A percentile compares a stretch with the other conserved stretches of the same genome.
Evolutionary conservation across 92 coral and sea anemone species (phyloP).

Genomic region (Meandrina meandrites): DNA sequence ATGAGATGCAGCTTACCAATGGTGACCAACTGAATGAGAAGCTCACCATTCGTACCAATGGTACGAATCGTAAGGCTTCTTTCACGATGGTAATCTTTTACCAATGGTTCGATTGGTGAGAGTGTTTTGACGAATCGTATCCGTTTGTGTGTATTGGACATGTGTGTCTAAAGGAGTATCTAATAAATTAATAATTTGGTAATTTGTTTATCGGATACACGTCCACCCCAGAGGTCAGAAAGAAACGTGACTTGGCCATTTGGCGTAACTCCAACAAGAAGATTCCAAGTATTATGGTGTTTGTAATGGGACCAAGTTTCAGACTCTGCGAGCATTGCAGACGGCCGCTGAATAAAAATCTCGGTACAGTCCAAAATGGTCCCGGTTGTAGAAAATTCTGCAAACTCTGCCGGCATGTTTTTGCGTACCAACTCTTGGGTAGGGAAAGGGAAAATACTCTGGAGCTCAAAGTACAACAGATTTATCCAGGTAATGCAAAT

Average conservation of each 20-base stretch:
- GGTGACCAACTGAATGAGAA: too few relatives aligned
- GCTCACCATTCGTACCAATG: too few relatives aligned
- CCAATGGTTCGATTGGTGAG: too few relatives aligned
- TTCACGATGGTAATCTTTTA: too few relatives aligned
- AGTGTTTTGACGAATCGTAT: too few relatives aligned
- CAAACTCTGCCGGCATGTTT: slow-evolving; percentile 50
- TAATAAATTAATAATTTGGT: too few relatives aligned
- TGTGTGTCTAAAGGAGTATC: too few relatives aligned
- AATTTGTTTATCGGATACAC: slow-evolving; percentile 58
- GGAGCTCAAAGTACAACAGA: slow-evolving; percentile 40
- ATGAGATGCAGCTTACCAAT: too few relatives aligned
- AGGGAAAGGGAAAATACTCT: slow-evolving; percentile 44
- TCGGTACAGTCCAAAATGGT: slow-evolving; percentile 2
- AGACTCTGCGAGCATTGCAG: background rate
- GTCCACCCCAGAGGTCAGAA: slow-evolving; percentile 60
- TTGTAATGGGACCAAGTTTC: background rate
- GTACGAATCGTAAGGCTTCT: too few relatives aligned
- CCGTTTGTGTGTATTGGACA: too few relatives aligned
- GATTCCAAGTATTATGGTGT: background rate
- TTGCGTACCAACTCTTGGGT: slow-evolving; percentile 33
- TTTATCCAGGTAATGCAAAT: slow-evolving; percentile 49
- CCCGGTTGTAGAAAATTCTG: slow-evolving; percentile 1
- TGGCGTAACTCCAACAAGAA: slow-evolving; percentile 19
- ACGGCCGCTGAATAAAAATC: background rate
- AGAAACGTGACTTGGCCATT: slow-evolving; percentile 59